Evolutionary conservation across 2,888 invertebrate genomes (phyloP).

Genomic region (Lypha dubia): DNA sequence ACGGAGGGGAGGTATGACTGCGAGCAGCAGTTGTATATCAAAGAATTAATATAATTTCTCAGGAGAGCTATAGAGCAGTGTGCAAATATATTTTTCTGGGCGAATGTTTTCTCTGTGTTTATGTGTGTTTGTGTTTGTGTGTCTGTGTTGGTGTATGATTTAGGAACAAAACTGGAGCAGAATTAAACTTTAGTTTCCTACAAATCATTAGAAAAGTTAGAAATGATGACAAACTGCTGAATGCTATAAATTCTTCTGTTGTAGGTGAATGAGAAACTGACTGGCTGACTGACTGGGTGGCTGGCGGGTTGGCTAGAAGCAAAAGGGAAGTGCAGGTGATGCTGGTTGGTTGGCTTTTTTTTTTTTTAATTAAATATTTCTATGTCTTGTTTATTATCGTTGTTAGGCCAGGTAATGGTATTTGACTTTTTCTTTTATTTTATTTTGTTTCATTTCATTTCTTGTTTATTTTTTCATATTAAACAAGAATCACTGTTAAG

Average conservation of each 20-base stretch:
- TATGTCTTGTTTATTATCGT: constrained; percentile 26
- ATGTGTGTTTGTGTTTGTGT: background rate
- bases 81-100: background rate
- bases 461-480: no score
- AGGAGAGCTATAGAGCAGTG: background rate
- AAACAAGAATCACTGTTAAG: background rate
- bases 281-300: background rate
- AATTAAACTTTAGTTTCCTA: background rate
- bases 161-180: background rate
- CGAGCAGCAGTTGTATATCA: constrained; percentile 2
- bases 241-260: constrained; percentile 11
- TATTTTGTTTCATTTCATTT: background rate
- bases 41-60: constrained; percentile 47
- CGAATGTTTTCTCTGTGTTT: no score
- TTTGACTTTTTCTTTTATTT: constrained; percentile 3
- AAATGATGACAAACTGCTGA: constrained; percentile 44
- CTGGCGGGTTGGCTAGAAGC: background rate
- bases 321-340: background rate
- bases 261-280: background rate
- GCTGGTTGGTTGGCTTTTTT: no score
- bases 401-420: background rate
- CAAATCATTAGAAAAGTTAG: constrained; percentile 44
- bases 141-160: background rate
- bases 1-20: no score
- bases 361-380: constrained; percentile 34